Percentiles rank a stretch among this genome's conserved stretches.
Evolutionary conservation across 2,797 vertebrate species (phyloP).

Genomic region (Pantherophis alleghaniensis): DNA sequence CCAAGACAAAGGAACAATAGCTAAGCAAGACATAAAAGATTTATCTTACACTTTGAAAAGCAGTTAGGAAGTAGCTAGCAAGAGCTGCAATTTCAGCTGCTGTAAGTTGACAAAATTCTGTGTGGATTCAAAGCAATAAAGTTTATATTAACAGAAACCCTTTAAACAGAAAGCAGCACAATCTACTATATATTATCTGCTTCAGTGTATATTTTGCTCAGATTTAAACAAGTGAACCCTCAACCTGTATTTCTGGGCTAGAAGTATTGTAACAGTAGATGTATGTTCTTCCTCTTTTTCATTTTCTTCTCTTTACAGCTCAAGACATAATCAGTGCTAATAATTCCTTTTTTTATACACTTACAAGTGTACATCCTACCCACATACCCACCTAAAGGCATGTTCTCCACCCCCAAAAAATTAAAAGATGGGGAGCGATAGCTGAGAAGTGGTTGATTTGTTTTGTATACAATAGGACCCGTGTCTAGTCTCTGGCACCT

Average conservation of each 20-base stretch:
- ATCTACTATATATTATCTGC: neutral
- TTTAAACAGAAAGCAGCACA: neutral
- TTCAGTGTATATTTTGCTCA: neutral
- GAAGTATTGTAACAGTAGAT: neutral
- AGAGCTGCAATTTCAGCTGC: neutral
- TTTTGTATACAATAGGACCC: neutral
- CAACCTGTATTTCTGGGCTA: neutral
- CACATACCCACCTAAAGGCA: neutral
- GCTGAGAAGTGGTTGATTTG: neutral
- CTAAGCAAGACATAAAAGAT: slow-evolving; percentile 50
- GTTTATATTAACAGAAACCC: neutral
- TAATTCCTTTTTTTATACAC: neutral
- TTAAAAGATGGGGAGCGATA: neutral
- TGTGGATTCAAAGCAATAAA: neutral
- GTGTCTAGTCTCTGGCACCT: neutral
- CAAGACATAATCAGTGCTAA: neutral
- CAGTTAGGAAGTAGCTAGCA: neutral
- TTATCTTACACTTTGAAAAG: neutral
- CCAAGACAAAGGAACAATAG: slow-evolving; percentile 74
- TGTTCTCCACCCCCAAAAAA: neutral
- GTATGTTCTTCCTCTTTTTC: neutral
- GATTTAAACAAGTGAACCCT: neutral
- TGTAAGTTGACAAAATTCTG: neutral
- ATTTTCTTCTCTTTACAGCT: neutral
- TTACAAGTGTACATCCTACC: neutral